These are phyloP conservation scores for Premnoplex brunnescens DNA, from an alignment of 2,797 vertebrate genomes.

Conservation along the genomic window DNA sequence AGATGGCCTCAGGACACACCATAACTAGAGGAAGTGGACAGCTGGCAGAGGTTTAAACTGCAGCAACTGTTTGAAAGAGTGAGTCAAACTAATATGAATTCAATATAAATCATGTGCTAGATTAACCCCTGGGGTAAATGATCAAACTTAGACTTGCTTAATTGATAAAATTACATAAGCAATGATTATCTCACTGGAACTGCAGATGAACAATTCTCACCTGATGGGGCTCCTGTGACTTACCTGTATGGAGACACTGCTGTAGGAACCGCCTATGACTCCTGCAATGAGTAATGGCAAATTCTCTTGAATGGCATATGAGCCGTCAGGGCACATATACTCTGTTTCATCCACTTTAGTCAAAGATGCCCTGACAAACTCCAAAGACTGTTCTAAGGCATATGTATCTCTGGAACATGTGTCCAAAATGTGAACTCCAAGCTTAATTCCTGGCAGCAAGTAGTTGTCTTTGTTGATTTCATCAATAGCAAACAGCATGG, in stretches of 20 bases:
- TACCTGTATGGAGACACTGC: constrained; percentile 99
- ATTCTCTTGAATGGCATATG: constrained; percentile 94
- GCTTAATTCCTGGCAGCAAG: constrained; percentile 90
- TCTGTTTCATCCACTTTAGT: constrained; percentile 99
- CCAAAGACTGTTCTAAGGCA: constrained; percentile 92
- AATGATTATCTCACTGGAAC: background rate
- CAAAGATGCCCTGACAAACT: constrained; percentile 95
- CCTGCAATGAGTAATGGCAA: constrained; percentile 91
- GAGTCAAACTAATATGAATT: background rate
- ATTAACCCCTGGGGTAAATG: background rate
- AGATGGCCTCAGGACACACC: background rate
- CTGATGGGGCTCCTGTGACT: constrained; percentile 13
- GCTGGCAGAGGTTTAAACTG: background rate
- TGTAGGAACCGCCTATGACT: constrained; percentile 95
- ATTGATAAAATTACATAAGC: background rate
- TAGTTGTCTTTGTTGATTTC: constrained; percentile 89
- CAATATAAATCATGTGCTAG: background rate
- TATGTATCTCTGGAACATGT: constrained; percentile 97
- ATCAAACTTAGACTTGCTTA: background rate
- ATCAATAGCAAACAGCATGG: constrained; percentile 98
- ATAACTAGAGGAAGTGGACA: background rate
- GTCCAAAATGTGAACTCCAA: constrained; percentile 97
- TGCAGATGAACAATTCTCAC: background rate
- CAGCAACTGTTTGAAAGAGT: background rate
- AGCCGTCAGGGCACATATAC: constrained; percentile 97